Evolutionary conservation across 2,113 vertebrate genomes (phyloP).

Genomic region (Marcusenius ussheri): DNA sequence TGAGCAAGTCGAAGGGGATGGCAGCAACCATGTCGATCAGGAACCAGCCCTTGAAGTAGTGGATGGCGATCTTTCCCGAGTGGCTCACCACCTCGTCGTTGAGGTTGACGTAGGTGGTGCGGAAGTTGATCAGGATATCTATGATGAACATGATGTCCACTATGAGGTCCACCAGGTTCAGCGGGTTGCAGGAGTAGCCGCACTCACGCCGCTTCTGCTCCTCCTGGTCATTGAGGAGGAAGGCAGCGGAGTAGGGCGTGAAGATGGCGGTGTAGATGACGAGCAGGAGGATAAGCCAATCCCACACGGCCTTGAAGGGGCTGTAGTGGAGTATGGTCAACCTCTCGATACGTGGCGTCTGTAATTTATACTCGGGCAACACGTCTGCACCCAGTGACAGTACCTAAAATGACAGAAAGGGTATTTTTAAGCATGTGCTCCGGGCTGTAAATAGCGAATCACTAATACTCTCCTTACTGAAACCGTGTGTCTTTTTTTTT

Average conservation of each 20-base stretch:
- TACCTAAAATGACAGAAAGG: conserved; percentile 59
- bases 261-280: conserved; percentile 98
- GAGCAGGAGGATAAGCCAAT: conserved; percentile 93
- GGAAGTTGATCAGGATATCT: conserved; percentile 98
- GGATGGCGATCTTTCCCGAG: conserved; percentile 92
- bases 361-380: conserved; percentile 93
- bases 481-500: not conserved
- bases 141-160: conserved; percentile 99
- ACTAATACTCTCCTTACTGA: not conserved
- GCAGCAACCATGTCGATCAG: conserved; percentile 99
- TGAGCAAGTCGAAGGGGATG: conserved; percentile 97
- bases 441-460: not conserved
- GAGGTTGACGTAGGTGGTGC: conserved; percentile 93
- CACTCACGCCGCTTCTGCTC: conserved; percentile 85
- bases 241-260: conserved; percentile 95
- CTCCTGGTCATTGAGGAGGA: conserved; percentile 91
- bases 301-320: conserved; percentile 98
- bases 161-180: conserved; percentile 96
- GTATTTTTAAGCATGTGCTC: not conserved
- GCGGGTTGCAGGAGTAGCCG: conserved; percentile 92
- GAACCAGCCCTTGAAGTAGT: conserved; percentile 99
- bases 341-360: conserved; percentile 88
- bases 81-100: conserved; percentile 99
- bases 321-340: conserved; percentile 98
- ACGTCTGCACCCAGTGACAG: conserved; percentile 94